Conservation (phyloP, 2,888 invertebrate species). For the Cantharis rufa region DNA sequence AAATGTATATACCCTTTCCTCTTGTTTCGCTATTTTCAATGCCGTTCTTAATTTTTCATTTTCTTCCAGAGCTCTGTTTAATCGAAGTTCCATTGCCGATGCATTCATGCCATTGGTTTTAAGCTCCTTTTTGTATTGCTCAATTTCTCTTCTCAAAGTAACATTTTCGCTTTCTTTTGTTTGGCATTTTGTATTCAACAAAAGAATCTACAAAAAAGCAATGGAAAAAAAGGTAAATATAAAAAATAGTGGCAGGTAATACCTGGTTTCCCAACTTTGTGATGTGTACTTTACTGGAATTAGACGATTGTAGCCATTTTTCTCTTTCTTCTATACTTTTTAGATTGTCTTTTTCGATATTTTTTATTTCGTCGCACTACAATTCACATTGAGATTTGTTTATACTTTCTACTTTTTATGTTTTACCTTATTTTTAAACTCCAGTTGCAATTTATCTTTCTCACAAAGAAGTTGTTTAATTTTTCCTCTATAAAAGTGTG, state of each 20-base stretch:
- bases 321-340: constrained; percentile 50
- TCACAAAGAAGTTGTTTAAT: constrained; percentile 47
- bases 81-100: constrained; percentile 55
- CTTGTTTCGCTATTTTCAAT: constrained; percentile 46
- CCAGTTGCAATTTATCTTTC: constrained; percentile 43
- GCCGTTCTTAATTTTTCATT: constrained; percentile 51
- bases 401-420: not conserved
- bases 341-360: constrained; percentile 46
- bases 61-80: constrained; percentile 59
- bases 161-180: constrained; percentile 49
- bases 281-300: constrained; percentile 43
- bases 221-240: not conserved
- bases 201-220: constrained; percentile 36
- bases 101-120: constrained; percentile 53
- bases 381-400: constrained; percentile 21
- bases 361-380: constrained; percentile 49
- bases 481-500: constrained; percentile 49
- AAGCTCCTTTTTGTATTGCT: constrained; percentile 56
- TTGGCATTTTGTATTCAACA: constrained; percentile 45
- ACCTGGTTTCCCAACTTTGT: constrained; percentile 51
- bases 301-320: constrained; percentile 50
- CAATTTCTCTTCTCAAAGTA: constrained; percentile 56
- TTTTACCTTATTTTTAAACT: constrained; percentile 46
- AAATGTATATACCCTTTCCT: constrained; percentile 46
- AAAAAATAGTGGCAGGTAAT: not conserved